phyloP scores from a whole-genome alignment of 2,888 invertebrate species.

The Polydrusus pterygomalis region DNA sequence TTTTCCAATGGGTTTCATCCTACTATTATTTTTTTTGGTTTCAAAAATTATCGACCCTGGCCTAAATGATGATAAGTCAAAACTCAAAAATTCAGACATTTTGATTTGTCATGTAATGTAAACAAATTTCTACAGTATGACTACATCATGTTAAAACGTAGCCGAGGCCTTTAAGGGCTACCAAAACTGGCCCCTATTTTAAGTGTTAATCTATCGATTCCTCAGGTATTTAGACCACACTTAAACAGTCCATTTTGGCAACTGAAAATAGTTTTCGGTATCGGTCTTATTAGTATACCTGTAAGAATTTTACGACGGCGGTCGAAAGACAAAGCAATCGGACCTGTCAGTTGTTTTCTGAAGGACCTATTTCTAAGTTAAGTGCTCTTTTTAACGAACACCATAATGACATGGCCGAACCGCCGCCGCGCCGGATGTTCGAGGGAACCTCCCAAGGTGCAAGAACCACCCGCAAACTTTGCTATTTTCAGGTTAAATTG shows the following conservation, averaged over 20 bases:
- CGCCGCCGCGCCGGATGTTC: conserved; percentile 38
- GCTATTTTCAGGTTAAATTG: conserved; percentile 37
- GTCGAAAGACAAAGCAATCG: conserved; percentile 52
- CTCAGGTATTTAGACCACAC: conserved; percentile 46
- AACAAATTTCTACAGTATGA: too few relatives aligned
- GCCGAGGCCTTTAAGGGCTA: too few relatives aligned
- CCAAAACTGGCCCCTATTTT: background rate
- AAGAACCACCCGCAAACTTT: conserved; percentile 50
- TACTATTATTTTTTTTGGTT: too few relatives aligned
- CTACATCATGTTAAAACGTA: too few relatives aligned
- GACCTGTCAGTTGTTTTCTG: conserved; percentile 51
- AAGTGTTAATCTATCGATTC: conserved; percentile 45
- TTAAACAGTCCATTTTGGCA: conserved; percentile 39
- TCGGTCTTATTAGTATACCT: conserved; percentile 51
- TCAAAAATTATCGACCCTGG: too few relatives aligned
- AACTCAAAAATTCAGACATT: too few relatives aligned
- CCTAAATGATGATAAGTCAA: too few relatives aligned
- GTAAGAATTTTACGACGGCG: conserved; percentile 53
- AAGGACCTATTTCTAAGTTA: conserved; percentile 55
- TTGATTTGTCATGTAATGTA: too few relatives aligned
- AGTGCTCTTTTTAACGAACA: conserved; percentile 55
- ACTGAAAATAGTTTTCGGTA: conserved; percentile 34
- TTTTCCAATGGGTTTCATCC: too few relatives aligned
- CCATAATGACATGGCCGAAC: conserved; percentile 52
- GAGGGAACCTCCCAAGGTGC: conserved; percentile 44